Percentiles rank a stretch among this genome's conserved stretches.
phyloP scores from a whole-genome alignment of 2,888 invertebrate species.

The Flexamia atlantica region DNA sequence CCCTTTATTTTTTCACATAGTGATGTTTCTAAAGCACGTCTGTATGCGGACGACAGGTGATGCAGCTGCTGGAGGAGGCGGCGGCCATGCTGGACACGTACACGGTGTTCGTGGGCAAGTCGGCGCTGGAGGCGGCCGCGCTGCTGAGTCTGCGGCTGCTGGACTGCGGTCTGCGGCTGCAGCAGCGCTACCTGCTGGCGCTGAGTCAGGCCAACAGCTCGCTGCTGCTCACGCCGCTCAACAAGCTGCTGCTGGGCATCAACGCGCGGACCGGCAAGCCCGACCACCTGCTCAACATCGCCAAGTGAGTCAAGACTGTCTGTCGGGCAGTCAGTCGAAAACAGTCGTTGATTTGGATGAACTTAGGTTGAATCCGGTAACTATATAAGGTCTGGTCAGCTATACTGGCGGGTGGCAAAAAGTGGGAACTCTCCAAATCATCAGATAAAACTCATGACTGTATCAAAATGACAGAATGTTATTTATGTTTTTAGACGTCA shows the following conservation, averaged over 20 bases:
- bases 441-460: no score
- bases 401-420: no score
- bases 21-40: no score
- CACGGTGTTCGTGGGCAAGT: conserved; percentile 82
- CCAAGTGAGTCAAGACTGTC: conserved; percentile 81
- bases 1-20: no score
- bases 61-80: conserved; percentile 87
- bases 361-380: no score
- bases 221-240: conserved; percentile 85
- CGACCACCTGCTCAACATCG: conserved; percentile 87
- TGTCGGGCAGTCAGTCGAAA: no score
- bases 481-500: no score
- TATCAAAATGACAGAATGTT: no score
- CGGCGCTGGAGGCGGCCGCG: conserved; percentile 83
- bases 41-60: conserved; percentile 75
- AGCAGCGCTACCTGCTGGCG: conserved; percentile 84
- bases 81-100: conserved; percentile 84
- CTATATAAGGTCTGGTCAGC: no score
- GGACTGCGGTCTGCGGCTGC: conserved; percentile 84
- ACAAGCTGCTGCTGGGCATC: conserved; percentile 88
- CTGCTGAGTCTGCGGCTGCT: conserved; percentile 86
- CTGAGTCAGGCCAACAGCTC: conserved; percentile 81
- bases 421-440: no score
- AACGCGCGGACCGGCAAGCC: conserved; percentile 87
- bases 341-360: no score